phyloP scores from a whole-genome alignment of 2,113 vertebrate genomes.

The Corythornis cristatus region DNA sequence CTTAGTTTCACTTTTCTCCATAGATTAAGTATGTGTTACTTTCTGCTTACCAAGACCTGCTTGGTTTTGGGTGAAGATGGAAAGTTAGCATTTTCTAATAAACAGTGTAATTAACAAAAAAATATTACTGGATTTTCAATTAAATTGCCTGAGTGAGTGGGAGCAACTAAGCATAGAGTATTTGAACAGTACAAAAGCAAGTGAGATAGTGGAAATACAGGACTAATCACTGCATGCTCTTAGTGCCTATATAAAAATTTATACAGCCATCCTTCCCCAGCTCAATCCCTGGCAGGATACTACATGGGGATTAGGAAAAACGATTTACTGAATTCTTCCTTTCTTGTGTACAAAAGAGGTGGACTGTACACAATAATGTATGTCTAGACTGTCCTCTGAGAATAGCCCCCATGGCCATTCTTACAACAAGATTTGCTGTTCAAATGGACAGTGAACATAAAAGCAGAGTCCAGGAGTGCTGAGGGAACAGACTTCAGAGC shows the following conservation, averaged over 20 bases:
- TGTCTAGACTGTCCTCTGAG: conserved; percentile 45
- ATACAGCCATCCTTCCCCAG: not conserved
- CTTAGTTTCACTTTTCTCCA: not conserved
- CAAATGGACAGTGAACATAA: not conserved
- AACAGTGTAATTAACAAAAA: not conserved
- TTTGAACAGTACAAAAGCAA: not conserved
- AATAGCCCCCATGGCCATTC: conserved; percentile 13
- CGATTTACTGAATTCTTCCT: conserved; percentile 12
- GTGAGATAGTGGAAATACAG: not conserved
- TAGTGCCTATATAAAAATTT: not conserved
- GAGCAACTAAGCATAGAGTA: not conserved
- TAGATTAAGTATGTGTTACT: not conserved
- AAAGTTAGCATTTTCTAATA: not conserved
- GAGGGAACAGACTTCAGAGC: not conserved
- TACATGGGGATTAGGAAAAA: not conserved
- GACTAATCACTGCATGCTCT: not conserved
- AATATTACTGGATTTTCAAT: not conserved
- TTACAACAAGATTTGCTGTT: conserved; percentile 27
- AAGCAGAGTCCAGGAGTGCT: not conserved
- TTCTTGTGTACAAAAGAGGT: conserved; percentile 11
- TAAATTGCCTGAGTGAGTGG: not conserved
- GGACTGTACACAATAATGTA: not conserved
- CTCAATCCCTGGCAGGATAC: not conserved
- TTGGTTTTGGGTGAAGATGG: not conserved
- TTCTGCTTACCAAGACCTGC: not conserved